A percentile compares a stretch with the other conserved stretches of the same genome.
Evolutionary conservation across 2,888 invertebrate species (phyloP).

Genomic region (Helobdella robusta): DNA sequence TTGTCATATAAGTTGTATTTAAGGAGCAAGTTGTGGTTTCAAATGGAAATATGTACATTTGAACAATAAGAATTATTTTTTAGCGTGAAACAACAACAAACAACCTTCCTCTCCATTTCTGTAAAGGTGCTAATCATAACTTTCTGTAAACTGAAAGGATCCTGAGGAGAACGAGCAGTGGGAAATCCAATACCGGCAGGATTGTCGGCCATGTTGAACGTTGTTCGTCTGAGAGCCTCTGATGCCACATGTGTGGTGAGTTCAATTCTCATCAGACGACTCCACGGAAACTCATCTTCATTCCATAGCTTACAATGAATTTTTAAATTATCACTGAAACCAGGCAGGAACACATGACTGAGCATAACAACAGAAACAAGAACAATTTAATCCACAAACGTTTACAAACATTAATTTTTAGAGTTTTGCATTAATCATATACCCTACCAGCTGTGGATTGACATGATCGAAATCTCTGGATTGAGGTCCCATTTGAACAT

Average conservation of each 20-base stretch:
- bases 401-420: too few relatives aligned
- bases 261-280: slow-evolving; percentile 29
- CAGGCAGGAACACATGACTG: background rate
- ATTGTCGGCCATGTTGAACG: slow-evolving; percentile 34
- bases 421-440: too few relatives aligned
- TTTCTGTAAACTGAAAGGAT: slow-evolving; percentile 24
- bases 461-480: slow-evolving; percentile 23
- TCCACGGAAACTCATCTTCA: slow-evolving; percentile 32
- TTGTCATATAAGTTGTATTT: background rate
- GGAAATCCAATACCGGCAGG: slow-evolving; percentile 32
- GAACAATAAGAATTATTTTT: background rate
- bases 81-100: background rate
- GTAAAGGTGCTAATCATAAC: slow-evolving; percentile 24
- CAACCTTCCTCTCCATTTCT: slow-evolving; percentile 15
- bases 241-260: slow-evolving; percentile 33
- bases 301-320: slow-evolving; percentile 30
- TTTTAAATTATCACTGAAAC: background rate
- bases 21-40: background rate
- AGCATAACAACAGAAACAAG: background rate
- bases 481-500: slow-evolving; percentile 29
- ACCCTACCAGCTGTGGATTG: slow-evolving; percentile 33
- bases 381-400: background rate
- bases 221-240: slow-evolving; percentile 29
- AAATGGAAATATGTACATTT: too few relatives aligned
- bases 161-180: slow-evolving; percentile 20